Conservation (phyloP, 2,888 invertebrate genomes). For the Drosophila crucigera region DNA sequence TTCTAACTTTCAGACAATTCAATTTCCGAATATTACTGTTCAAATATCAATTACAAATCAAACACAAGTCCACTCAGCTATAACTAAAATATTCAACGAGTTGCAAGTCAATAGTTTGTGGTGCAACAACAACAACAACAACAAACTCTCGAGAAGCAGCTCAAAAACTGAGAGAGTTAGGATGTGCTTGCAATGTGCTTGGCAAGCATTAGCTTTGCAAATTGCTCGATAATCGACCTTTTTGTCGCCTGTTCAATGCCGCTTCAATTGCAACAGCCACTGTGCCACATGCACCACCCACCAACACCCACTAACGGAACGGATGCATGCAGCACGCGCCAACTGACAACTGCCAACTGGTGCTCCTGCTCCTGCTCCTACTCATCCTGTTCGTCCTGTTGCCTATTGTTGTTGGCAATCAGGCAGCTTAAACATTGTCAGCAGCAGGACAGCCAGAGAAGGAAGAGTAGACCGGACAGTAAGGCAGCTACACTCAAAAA, state of each 20-base stretch:
- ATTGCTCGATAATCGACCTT: conserved; percentile 57
- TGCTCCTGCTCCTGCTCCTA: conserved; percentile 2
- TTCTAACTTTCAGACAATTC: background rate
- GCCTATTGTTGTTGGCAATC: conserved; percentile 25
- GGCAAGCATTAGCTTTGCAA: conserved; percentile 49
- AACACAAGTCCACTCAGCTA: conserved; percentile 5
- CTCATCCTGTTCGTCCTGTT: background rate
- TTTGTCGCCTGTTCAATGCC: conserved; percentile 70
- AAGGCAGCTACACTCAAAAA: conserved; percentile 8
- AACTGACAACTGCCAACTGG: conserved; percentile 18
- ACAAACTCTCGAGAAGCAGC: background rate
- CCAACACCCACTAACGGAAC: conserved; percentile 16
- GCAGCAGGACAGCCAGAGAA: conserved; percentile 49
- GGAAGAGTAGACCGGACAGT: conserved; percentile 14
- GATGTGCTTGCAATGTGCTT: conserved; percentile 22
- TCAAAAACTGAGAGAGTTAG: conserved; percentile 1
- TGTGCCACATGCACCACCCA: conserved; percentile 7
- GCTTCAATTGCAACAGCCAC: conserved; percentile 56
- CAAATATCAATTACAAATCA: conserved; percentile 10
- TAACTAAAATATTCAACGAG: conserved; percentile 1
- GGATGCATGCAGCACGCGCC: conserved; percentile 55
- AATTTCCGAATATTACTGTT: background rate
- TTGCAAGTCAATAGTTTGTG: conserved; percentile 9
- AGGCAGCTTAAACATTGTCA: conserved; percentile 73
- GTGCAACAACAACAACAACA: background rate